Evolutionary conservation across 2,888 invertebrate genomes (phyloP).

Genomic region (Malachius bipustulatus): DNA sequence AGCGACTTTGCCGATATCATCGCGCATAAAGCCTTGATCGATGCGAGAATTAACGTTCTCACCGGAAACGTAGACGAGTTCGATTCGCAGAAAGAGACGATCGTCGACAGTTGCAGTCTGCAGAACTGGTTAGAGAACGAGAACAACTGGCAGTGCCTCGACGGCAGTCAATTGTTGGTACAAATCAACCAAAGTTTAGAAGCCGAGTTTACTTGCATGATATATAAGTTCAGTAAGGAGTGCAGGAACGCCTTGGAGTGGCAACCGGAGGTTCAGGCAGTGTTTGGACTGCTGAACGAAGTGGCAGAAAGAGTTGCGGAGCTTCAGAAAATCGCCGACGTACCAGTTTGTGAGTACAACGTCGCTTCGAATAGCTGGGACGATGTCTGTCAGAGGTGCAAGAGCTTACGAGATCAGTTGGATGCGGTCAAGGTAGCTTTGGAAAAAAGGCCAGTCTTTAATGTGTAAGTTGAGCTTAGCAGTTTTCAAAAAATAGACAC

Average conservation of each 20-base stretch:
- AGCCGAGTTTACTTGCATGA: slow-evolving; percentile 55
- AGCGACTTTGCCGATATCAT: slow-evolving; percentile 58
- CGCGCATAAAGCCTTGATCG: slow-evolving; percentile 63
- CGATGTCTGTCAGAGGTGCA: slow-evolving; percentile 46
- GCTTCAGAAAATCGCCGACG: slow-evolving; percentile 22
- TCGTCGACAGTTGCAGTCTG: slow-evolving; percentile 16
- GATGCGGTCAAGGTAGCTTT: slow-evolving; percentile 35
- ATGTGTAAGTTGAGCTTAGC: slow-evolving; percentile 22
- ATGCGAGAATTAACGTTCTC: slow-evolving; percentile 60
- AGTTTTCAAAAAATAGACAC: background rate
- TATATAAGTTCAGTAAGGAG: slow-evolving; percentile 51
- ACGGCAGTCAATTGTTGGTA: slow-evolving; percentile 35
- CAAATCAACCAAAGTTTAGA: slow-evolving; percentile 43
- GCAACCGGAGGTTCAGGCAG: slow-evolving; percentile 25
- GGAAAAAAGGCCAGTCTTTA: slow-evolving; percentile 24
- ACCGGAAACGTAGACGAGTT: slow-evolving; percentile 36
- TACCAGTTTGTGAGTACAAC: slow-evolving; percentile 20
- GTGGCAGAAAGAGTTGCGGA: slow-evolving; percentile 24
- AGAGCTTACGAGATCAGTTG: slow-evolving; percentile 43
- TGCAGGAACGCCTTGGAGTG: slow-evolving; percentile 43
- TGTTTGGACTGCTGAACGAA: slow-evolving; percentile 24
- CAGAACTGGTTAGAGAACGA: slow-evolving; percentile 30
- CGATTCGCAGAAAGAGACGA: slow-evolving; percentile 16
- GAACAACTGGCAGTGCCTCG: slow-evolving; percentile 36
- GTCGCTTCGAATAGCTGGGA: slow-evolving; percentile 36